Conservation (phyloP, 1,140 invertebrate species). For the Heliconius eleuchia region DNA sequence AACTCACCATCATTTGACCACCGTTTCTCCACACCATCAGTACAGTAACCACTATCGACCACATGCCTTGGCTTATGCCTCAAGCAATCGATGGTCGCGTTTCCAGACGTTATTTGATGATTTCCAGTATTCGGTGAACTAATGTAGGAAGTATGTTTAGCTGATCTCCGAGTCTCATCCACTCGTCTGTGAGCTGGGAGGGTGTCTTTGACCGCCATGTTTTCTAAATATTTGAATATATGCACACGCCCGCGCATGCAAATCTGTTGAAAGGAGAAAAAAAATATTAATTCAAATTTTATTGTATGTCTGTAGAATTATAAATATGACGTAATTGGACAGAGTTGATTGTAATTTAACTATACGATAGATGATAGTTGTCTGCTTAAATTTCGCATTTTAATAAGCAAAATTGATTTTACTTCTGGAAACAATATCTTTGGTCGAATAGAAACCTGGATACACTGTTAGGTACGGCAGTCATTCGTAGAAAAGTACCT, state of each 20-base stretch:
- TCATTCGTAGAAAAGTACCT: no score
- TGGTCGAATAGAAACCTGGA: no score
- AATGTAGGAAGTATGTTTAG: constrained; percentile 76
- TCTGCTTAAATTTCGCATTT: no score
- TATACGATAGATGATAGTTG: no score
- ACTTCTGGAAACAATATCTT: no score
- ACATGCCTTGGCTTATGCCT: constrained; percentile 86
- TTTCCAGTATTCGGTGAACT: constrained; percentile 60
- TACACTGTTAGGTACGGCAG: no score
- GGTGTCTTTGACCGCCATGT: constrained; percentile 89
- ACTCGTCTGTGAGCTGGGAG: constrained; percentile 76
- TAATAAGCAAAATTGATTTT: no score
- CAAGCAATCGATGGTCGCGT: constrained; percentile 80
- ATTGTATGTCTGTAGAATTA: background rate
- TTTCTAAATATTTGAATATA: constrained; percentile 96
- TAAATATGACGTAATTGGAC: background rate
- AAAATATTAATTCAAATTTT: background rate
- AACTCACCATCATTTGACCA: constrained; percentile 90
- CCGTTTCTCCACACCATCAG: constrained; percentile 90
- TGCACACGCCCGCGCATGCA: constrained; percentile 95
- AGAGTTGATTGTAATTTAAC: no score
- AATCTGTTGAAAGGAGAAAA: constrained; percentile 83
- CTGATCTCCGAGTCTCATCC: constrained; percentile 76
- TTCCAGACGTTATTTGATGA: constrained; percentile 73
- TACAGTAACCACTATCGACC: constrained; percentile 94